A percentile compares a stretch with the other conserved stretches of the same genome.
Evolutionary conservation across 2,797 vertebrate genomes (phyloP).

Genomic region (Siniperca obscura): DNA sequence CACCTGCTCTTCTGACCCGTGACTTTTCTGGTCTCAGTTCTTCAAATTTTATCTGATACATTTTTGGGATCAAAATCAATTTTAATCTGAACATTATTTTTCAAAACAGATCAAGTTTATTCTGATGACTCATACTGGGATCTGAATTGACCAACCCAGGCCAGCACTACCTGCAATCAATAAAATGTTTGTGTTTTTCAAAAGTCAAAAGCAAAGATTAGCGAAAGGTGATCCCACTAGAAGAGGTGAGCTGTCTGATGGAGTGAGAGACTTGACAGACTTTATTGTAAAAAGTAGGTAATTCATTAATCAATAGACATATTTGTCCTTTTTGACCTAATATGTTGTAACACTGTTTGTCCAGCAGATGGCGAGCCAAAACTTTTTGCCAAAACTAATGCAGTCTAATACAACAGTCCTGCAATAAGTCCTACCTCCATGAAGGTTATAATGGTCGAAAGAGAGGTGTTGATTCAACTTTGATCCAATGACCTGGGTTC

Average conservation of each 20-base stretch:
- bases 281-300: too few relatives aligned
- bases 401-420: background rate
- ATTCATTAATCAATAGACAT: background rate
- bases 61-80: too few relatives aligned
- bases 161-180: background rate
- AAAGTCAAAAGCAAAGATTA: background rate
- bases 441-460: too few relatives aligned
- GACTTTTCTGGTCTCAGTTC: background rate
- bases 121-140: too few relatives aligned
- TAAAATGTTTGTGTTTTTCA: background rate
- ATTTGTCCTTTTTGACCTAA: background rate
- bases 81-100: background rate
- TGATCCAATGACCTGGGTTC: background rate
- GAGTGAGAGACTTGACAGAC: background rate
- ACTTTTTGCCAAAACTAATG: too few relatives aligned
- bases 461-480: too few relatives aligned
- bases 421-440: background rate
- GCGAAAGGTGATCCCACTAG: background rate
- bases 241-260: background rate
- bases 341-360: background rate
- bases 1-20: background rate
- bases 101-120: too few relatives aligned
- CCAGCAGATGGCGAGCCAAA: constrained; percentile 16
- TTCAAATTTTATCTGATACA: background rate
- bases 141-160: background rate